Percentiles rank a stretch among this genome's conserved stretches.
phyloP scores from a whole-genome alignment of 2,113 vertebrate genomes.

The Sterrhoptilus dennistouni region DNA sequence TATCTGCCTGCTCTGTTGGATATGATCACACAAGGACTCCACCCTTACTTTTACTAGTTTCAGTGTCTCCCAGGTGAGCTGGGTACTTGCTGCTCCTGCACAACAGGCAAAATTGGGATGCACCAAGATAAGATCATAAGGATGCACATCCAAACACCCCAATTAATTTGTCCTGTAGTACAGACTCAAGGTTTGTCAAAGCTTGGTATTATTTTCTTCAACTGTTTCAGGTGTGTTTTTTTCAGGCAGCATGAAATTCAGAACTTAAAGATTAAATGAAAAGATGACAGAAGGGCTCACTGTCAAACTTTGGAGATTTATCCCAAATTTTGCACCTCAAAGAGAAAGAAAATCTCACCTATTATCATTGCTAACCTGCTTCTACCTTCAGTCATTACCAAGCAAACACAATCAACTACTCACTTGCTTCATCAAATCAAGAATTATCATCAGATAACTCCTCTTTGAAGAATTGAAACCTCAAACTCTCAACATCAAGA shows the following conservation, averaged over 20 bases:
- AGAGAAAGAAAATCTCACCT: not conserved
- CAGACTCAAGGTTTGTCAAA: not conserved
- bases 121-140: not conserved
- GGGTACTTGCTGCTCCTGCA: not conserved
- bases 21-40: not conserved
- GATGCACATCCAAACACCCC: not conserved
- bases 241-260: not conserved
- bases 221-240: rapidly evolving
- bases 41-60: constrained; percentile 42
- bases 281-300: not conserved
- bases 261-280: not conserved
- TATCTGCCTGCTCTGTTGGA: not conserved
- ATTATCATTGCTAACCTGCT: not conserved
- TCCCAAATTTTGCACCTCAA: not conserved
- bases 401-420: not conserved
- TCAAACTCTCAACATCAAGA: not conserved
- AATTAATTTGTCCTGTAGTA: not conserved
- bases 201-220: not conserved
- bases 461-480: not conserved
- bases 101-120: not conserved
- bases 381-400: not conserved
- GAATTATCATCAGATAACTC: constrained; percentile 21
- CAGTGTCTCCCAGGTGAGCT: not conserved
- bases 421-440: not conserved
- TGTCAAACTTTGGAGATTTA: not conserved